Evolutionary conservation across 2,888 invertebrate species (phyloP).

Genomic region (Phaonia tiefii): DNA sequence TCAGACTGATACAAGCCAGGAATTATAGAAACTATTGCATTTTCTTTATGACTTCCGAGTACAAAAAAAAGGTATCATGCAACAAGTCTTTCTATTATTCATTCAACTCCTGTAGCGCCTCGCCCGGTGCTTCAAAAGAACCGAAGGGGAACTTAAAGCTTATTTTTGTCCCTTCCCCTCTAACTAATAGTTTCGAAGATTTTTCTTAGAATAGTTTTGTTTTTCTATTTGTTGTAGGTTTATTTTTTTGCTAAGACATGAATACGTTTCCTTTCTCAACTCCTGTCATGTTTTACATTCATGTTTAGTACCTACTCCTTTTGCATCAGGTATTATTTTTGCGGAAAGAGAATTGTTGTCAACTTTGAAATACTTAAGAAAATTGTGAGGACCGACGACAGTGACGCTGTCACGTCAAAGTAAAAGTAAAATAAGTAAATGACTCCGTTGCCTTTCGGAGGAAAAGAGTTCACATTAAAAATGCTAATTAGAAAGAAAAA

Average conservation of each 20-base stretch:
- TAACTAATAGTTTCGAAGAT: conserved; percentile 30
- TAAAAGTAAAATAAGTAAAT: conserved; percentile 10
- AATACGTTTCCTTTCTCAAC: neutral
- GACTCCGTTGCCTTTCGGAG: no score
- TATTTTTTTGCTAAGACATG: neutral
- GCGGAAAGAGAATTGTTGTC: conserved; percentile 41
- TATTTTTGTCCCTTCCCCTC: neutral
- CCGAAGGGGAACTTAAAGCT: no score
- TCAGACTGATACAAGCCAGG: no score
- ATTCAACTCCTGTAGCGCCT: conserved; percentile 13
- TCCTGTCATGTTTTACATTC: conserved; percentile 21
- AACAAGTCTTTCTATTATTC: neutral
- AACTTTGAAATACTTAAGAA: conserved; percentile 52
- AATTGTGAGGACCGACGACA: neutral
- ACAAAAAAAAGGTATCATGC: no score
- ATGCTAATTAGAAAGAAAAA: conserved; percentile 64
- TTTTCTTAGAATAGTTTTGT: neutral
- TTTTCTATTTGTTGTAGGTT: neutral
- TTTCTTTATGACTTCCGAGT: conserved; percentile 14
- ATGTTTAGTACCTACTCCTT: neutral
- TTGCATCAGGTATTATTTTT: neutral
- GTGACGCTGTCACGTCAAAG: neutral
- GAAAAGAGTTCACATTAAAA: conserved; percentile 43
- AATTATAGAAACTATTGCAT: conserved; percentile 19
- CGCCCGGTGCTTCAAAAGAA: no score